Conservation (phyloP, 37 sponge, comb jelly and placozoan species). For the Spongilla lacustris region DNA sequence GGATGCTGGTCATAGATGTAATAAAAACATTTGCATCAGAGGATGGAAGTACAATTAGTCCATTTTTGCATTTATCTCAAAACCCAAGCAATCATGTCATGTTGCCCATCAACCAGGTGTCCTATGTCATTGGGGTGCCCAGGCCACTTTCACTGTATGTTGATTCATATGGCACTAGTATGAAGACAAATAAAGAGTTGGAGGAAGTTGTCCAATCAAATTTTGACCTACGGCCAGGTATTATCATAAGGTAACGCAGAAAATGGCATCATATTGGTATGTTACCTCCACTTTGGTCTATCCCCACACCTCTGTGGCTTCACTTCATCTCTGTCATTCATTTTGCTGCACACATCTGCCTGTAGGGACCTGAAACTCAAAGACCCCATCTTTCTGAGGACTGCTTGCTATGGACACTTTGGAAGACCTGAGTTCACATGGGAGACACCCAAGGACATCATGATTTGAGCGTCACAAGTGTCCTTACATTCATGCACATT, state of each 20-base stretch:
- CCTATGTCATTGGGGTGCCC: slow-evolving; percentile 95
- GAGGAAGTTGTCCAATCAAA: slow-evolving; percentile 82
- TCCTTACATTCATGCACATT: no score
- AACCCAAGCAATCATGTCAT: no score
- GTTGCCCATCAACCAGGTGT: slow-evolving; percentile 55
- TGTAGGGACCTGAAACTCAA: slow-evolving; percentile 72
- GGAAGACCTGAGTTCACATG: slow-evolving; percentile 79
- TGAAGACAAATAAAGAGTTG: slow-evolving; percentile 73
- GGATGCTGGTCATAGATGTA: no score
- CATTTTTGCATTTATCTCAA: no score
- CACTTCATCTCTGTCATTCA: no score
- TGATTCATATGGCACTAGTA: slow-evolving; percentile 86
- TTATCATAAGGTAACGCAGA: slow-evolving; percentile 75
- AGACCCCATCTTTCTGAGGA: slow-evolving; percentile 72
- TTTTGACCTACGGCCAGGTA: slow-evolving; percentile 96
- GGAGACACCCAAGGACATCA: slow-evolving; percentile 71
- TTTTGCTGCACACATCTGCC: no score
- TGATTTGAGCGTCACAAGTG: no score
- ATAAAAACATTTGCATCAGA: no score
- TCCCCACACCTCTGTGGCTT: background rate
- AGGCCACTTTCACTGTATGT: slow-evolving; percentile 89
- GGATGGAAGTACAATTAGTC: no score
- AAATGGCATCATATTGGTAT: background rate
- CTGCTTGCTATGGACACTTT: slow-evolving; percentile 92
- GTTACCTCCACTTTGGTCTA: no score